phyloP scores from a whole-genome alignment of 2,113 vertebrate genomes.

The Cariama cristata region DNA sequence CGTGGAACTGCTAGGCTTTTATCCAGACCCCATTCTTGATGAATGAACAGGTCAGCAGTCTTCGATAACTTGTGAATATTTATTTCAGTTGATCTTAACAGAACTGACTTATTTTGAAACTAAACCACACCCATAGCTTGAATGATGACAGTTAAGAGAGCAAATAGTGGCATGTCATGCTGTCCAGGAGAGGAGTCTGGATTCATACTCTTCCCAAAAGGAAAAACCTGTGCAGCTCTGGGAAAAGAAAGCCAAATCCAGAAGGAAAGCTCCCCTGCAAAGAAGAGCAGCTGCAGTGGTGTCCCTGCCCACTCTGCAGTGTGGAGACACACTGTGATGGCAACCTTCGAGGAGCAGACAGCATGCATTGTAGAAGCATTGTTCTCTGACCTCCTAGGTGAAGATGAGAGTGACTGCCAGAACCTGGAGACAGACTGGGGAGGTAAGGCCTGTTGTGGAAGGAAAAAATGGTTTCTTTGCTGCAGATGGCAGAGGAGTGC shows the following conservation, averaged over 20 bases:
- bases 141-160: background rate
- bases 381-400: background rate
- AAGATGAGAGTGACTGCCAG: accelerated
- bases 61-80: background rate
- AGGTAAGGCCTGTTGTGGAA: background rate
- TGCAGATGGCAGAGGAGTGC: background rate
- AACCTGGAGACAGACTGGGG: accelerated
- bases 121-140: background rate
- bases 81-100: background rate
- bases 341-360: conserved; percentile 66
- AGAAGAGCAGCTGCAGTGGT: background rate
- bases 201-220: background rate
- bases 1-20: background rate
- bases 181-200: background rate
- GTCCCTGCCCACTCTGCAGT: accelerated
- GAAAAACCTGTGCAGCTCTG: background rate
- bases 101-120: background rate
- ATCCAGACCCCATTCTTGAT: background rate
- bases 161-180: background rate
- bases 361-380: conserved; percentile 18
- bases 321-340: background rate
- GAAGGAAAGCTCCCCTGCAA: background rate
- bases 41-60: background rate
- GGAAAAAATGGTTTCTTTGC: background rate
- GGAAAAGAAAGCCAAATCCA: background rate